Evolutionary conservation across 1,140 invertebrate genomes (phyloP).

Genomic region (Saxidomus purpurata): DNA sequence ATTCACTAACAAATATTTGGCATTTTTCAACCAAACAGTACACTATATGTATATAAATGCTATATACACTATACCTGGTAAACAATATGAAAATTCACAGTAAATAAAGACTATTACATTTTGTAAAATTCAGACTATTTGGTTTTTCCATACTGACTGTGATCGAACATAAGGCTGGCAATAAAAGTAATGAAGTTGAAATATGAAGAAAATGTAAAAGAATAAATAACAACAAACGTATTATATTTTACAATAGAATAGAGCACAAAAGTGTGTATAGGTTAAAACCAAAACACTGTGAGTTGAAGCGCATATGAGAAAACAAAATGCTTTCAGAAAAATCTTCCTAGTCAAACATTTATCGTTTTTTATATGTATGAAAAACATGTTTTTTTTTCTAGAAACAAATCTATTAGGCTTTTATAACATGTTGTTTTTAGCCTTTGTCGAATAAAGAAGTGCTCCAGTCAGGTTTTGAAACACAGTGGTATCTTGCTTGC

Average conservation of each 20-base stretch:
- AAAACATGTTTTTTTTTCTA: too few species aligned
- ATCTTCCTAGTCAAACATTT: too few species aligned
- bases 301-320: neutral
- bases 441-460: too few species aligned
- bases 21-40: slow-evolving; percentile 37
- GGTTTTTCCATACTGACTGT: neutral
- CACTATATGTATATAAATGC: slow-evolving; percentile 55
- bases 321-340: neutral
- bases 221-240: slow-evolving; percentile 9
- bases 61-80: slow-evolving; percentile 38
- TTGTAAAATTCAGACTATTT: slow-evolving; percentile 1
- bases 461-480: too few species aligned
- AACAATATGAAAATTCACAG: slow-evolving; percentile 2
- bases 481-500: too few species aligned
- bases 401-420: too few species aligned
- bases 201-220: slow-evolving; percentile 9
- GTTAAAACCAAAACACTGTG: neutral
- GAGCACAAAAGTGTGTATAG: neutral
- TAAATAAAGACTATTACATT: slow-evolving; percentile 10
- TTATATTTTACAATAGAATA: neutral
- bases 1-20: slow-evolving; percentile 49
- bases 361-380: too few species aligned
- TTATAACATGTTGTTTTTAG: too few species aligned
- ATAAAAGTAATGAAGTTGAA: neutral
- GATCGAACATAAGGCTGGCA: neutral